These are phyloP conservation scores for Lapara coniferarum DNA, from an alignment of 2,888 invertebrate genomes.

Conservation along the genomic window DNA sequence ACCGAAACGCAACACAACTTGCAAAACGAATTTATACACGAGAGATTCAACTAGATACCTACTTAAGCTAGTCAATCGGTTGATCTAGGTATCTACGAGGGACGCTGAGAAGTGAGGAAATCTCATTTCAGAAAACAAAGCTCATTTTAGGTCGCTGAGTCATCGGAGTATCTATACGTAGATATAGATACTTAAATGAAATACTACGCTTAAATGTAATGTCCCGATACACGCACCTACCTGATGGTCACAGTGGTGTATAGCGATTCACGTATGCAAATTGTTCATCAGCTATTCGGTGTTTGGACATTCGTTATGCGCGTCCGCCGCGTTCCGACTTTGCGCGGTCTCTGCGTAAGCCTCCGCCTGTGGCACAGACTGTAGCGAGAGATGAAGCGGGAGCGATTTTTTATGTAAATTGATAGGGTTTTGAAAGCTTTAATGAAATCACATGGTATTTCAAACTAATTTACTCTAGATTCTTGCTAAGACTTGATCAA, in stretches of 20 bases:
- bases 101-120: too few species aligned
- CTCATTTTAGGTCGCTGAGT: too few species aligned
- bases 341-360: slow-evolving; percentile 50
- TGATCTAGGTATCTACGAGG: too few species aligned
- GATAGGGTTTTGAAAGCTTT: neutral
- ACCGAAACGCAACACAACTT: too few species aligned
- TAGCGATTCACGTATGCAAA: slow-evolving; percentile 79
- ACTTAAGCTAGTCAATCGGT: too few species aligned
- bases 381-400: slow-evolving; percentile 30
- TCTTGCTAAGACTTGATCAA: too few species aligned
- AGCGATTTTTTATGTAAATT: slow-evolving; percentile 17
- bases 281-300: slow-evolving; percentile 83
- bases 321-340: slow-evolving; percentile 56
- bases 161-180: too few species aligned
- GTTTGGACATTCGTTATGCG: slow-evolving; percentile 83
- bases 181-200: too few species aligned
- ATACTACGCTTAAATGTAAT: too few species aligned
- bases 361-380: slow-evolving; percentile 32
- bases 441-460: neutral
- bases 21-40: too few species aligned
- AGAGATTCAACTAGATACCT: too few species aligned
- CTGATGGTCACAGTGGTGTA: slow-evolving; percentile 50
- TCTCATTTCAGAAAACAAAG: too few species aligned
- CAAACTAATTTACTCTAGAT: neutral
- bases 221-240: neutral